Percentiles rank a stretch among this genome's conserved stretches.
Conservation (phyloP, 1,140 invertebrate genomes). For the Bicyclus anynana region DNA sequence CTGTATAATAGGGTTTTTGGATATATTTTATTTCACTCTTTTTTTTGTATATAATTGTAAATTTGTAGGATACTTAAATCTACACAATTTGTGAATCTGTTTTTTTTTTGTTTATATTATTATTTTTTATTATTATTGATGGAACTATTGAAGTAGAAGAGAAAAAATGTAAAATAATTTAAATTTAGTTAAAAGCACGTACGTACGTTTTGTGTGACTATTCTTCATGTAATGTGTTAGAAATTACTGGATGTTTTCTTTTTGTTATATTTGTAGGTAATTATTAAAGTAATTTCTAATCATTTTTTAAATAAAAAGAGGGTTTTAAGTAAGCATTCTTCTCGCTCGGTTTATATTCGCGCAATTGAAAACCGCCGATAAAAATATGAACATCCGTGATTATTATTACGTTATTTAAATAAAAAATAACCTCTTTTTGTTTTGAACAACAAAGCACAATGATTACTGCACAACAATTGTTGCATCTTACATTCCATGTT, state of each 20-base stretch:
- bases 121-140: slow-evolving; percentile 34
- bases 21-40: slow-evolving; percentile 51
- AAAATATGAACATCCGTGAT: background rate
- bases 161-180: slow-evolving; percentile 27
- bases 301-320: slow-evolving; percentile 14
- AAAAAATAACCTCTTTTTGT: slow-evolving; percentile 15
- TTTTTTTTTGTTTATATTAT: slow-evolving; percentile 60
- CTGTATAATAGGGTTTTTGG: slow-evolving; percentile 63
- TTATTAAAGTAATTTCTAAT: slow-evolving; percentile 14
- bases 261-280: slow-evolving; percentile 29
- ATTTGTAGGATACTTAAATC: slow-evolving; percentile 59
- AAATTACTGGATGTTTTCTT: slow-evolving; percentile 19
- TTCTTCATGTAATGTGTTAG: slow-evolving; percentile 25
- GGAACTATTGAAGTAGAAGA: slow-evolving; percentile 15
- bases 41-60: slow-evolving; percentile 73
- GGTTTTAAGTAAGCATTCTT: background rate
- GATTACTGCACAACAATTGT: slow-evolving; percentile 30
- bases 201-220: slow-evolving; percentile 26
- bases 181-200: slow-evolving; percentile 17
- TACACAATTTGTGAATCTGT: slow-evolving; percentile 56
- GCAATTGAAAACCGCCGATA: slow-evolving; percentile 2
- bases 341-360: slow-evolving; percentile 5
- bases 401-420: slow-evolving; percentile 4
- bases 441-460: slow-evolving; percentile 25
- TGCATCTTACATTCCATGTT: slow-evolving; percentile 37